A percentile compares a stretch with the other conserved stretches of the same genome.
Conservation (phyloP, 2,113 vertebrate genomes). For the Gnathonemus echidnorhynchus region DNA sequence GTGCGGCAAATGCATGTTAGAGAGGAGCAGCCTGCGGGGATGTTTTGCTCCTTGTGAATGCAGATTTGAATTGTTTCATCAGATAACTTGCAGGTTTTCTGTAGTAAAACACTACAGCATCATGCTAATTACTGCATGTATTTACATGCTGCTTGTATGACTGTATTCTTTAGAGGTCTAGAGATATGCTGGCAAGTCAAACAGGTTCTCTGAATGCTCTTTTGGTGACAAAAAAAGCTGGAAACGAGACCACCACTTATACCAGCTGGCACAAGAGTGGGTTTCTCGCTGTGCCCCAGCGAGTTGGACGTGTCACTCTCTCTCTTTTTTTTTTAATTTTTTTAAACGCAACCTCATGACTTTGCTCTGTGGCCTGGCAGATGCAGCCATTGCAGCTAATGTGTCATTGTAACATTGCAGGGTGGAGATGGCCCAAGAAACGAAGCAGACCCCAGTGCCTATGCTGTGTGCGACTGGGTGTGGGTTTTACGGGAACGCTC, state of each 20-base stretch:
- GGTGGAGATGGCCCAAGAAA: slow-evolving; percentile 82
- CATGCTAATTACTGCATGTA: neutral
- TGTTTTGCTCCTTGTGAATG: neutral
- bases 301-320: neutral
- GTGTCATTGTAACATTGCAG: slow-evolving; percentile 19
- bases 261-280: neutral
- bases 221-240: neutral
- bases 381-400: neutral
- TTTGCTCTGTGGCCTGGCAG: neutral
- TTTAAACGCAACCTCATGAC: neutral
- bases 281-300: neutral
- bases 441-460: slow-evolving; percentile 80
- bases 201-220: neutral
- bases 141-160: neutral
- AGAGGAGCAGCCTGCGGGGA: neutral
- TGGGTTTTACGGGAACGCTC: slow-evolving; percentile 81
- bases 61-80: neutral
- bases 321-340: neutral
- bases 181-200: neutral
- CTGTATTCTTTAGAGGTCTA: neutral
- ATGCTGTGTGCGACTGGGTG: slow-evolving; percentile 82
- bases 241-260: neutral
- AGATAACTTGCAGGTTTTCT: neutral
- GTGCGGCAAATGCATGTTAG: neutral
- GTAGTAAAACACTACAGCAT: neutral